Evolutionary conservation across 2,113 vertebrate genomes (phyloP), one percentile per base, ranked within the genome.

Genomic region (Crotalus tigris): DNA sequence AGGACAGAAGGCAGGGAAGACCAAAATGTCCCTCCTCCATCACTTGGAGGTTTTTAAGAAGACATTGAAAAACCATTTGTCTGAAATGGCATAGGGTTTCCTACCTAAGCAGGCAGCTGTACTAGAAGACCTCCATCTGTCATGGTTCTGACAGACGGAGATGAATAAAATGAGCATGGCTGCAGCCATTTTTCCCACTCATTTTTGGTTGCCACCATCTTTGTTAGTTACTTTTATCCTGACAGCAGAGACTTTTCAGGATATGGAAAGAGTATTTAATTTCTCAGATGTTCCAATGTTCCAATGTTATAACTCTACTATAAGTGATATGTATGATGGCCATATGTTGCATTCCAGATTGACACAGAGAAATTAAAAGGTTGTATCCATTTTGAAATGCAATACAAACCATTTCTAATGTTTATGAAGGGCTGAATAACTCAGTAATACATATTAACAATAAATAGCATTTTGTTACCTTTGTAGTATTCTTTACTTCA

Each of bases 381-480:
- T 0, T 93, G 1, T 49, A 81, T 39, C 46, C 46, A 17, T 55
- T 49, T 93, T 94, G 75, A 57, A 90, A 91, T 93, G 92, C 86
- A 61, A 13, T 51, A 44, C 85, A 86, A 54, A 39, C n/a, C 54
- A 94, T 92, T 86, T 90, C 58, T 85, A 51, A 69, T 92, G 19
- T 13, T 90, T 94, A 85, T 1, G 88, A 92, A 88, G 46, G 85
- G 39, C 91, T 95, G 9, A 92, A 69, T 90, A 92, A 88, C 85
- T 92, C 46, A 91, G 39, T 91, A 87, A 5, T 39, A 0, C 91
- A 87, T 89, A 93, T 93, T 91, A 90, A 57, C 44, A 90, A 91
- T 21, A 87, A 95, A 93, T 90, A 12, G 49, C 91, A 15, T 88
- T 92, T 57, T 95, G 85, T 91, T 91, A 69, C 39, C 59, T 26